Evolutionary conservation across 2,888 invertebrate genomes (phyloP), one percentile per base, ranked within the genome.

Genomic region (Drosophila kokeensis): DNA sequence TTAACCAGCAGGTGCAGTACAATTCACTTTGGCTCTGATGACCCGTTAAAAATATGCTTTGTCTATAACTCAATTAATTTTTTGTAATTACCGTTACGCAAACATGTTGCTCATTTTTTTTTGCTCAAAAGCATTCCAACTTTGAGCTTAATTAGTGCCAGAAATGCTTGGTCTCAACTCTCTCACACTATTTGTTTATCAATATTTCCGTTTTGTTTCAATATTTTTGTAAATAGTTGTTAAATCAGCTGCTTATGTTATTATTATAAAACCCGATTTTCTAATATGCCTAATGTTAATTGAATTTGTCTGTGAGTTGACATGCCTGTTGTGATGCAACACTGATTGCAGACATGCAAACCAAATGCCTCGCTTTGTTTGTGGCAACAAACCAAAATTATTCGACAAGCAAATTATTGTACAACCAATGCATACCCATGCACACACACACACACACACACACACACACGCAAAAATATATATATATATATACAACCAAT

Each of bases 371-470:
- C 32, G 74, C 40, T 54, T 57, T 71, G 68, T 75, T 74, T 72
- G 65, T 63, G 67, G 53, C 55, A 55, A 40, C 75, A 73, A 60
- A 76, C 71, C 73, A 76, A 76, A 79, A 67, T 83, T 54, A 69
- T 75, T 65, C 73, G 57, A 71, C 87, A 86, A 81, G 79, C 87
- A 83, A 83, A 87, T 87, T 87, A 84, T 83, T 76, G 80, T 76
- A 62, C 63, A 52, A 10, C 10, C 32, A 61, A 55, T 27, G 21
- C 45, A 57, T 53, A 66, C 15, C 32, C 24, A 38, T 50, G 54
- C 40, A 34, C 42, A 45, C 55, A 53, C 29, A 49, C 58, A 57
- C 42, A n/a, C n/a, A n/a, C 58, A 32, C 45, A 57, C 18, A 24
- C 52, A 42, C 45, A 24, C 42, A 40, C 29, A 61, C 21, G 21